phyloP scores from a whole-genome alignment of 2,113 vertebrate genomes.

The Myocastor coypus region DNA sequence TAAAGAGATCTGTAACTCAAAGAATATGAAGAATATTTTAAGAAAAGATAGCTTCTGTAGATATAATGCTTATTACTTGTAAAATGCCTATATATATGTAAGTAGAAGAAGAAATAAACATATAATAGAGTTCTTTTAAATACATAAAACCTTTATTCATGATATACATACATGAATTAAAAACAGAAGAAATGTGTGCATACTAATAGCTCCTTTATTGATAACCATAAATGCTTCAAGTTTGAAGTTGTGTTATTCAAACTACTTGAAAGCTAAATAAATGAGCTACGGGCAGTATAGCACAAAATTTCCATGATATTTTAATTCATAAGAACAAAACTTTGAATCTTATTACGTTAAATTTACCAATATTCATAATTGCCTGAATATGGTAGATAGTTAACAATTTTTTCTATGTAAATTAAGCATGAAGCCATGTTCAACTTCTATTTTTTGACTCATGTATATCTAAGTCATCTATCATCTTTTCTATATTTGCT shows the following conservation, averaged over 20 bases:
- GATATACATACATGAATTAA: neutral
- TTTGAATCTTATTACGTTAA: neutral
- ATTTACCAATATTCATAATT: neutral
- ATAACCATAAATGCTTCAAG: neutral
- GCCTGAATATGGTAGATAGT: neutral
- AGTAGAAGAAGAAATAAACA: neutral
- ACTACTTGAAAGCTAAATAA: neutral
- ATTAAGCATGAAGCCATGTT: neutral
- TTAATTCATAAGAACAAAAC: neutral
- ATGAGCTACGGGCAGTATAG: neutral
- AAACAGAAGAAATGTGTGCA: neutral
- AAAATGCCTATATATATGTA: neutral
- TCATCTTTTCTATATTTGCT: neutral
- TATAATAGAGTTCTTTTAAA: neutral
- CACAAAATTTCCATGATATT: neutral
- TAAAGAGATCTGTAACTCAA: slow-evolving; percentile 16
- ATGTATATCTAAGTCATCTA: neutral
- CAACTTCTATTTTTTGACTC: neutral
- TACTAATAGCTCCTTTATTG: neutral
- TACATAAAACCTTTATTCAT: neutral
- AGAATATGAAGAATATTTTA: neutral
- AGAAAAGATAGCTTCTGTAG: neutral
- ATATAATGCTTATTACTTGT: neutral
- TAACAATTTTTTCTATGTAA: neutral
- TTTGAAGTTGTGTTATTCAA: neutral